phyloP scores from a whole-genome alignment of 2,888 invertebrate genomes.

The Lamellibrachia satsuma region DNA sequence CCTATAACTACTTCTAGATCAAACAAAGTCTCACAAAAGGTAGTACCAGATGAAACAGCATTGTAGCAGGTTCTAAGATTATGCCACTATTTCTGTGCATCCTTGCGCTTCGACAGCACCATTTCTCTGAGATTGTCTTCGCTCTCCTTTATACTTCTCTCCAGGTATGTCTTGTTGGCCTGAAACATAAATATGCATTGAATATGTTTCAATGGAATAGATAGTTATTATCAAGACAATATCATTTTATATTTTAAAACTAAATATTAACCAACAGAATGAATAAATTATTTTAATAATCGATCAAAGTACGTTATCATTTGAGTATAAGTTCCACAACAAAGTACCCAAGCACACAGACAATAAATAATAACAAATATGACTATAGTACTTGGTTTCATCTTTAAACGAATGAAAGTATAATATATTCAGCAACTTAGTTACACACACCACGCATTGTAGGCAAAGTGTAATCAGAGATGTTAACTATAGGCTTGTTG shows the following conservation, averaged over 20 bases:
- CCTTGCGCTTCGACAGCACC: conserved; percentile 63
- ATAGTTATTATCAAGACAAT: background rate
- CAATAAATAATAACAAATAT: background rate
- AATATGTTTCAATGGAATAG: background rate
- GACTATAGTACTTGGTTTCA: background rate
- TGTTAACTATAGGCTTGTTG: no score
- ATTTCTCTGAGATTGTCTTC: conserved; percentile 87
- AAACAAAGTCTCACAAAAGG: background rate
- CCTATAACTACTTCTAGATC: background rate
- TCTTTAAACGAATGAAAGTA: background rate
- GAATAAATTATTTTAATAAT: background rate
- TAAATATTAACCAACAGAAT: background rate
- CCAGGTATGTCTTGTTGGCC: conserved; percentile 76
- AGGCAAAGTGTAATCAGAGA: no score
- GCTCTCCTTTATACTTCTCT: conserved; percentile 83
- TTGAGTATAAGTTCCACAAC: background rate
- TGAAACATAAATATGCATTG: background rate
- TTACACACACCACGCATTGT: no score
- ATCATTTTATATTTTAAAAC: background rate
- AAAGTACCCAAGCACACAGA: background rate
- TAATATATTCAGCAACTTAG: background rate
- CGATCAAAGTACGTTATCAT: background rate
- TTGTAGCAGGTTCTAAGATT: background rate
- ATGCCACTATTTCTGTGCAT: background rate
- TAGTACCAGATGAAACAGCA: background rate